Evolutionary conservation across 1,140 invertebrate species (phyloP).

Genomic region (Latrodectus geometricus): DNA sequence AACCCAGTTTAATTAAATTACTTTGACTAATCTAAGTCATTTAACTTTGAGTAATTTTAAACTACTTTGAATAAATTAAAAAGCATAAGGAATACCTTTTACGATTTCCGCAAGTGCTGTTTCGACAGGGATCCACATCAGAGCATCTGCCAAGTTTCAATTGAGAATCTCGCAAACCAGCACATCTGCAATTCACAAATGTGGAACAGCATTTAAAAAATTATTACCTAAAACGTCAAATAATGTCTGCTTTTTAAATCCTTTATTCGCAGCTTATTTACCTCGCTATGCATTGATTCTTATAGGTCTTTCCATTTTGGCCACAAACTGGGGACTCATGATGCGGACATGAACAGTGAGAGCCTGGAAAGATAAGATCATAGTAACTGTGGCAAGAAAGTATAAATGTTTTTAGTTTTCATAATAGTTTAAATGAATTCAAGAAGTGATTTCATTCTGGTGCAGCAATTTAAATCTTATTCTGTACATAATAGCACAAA

Average conservation of each 20-base stretch:
- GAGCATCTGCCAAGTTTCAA: conserved; percentile 81
- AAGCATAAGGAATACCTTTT: conserved; percentile 22
- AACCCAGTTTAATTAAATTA: too few relatives aligned
- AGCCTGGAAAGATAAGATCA: conserved; percentile 63
- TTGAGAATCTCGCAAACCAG: conserved; percentile 78
- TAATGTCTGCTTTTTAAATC: background rate
- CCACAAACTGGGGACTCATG: conserved; percentile 87
- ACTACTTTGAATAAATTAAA: too few relatives aligned
- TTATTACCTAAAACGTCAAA: background rate
- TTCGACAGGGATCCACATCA: conserved; percentile 74
- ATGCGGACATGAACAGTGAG: conserved; percentile 87
- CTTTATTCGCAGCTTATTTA: conserved; percentile 69
- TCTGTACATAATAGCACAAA: too few relatives aligned
- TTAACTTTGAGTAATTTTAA: too few relatives aligned
- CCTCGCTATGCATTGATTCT: conserved; percentile 85
- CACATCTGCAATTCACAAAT: conserved; percentile 72
- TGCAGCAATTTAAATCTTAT: too few relatives aligned
- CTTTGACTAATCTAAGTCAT: too few relatives aligned
- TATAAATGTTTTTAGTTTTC: background rate
- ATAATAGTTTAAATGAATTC: background rate
- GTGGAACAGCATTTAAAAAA: too few relatives aligned
- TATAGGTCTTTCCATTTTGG: conserved; percentile 83
- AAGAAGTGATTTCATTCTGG: too few relatives aligned
- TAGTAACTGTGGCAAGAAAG: background rate
- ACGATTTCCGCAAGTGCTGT: conserved; percentile 72